Base-by-base conservation (phyloP, 2,888 invertebrate genomes). In the Caenorhabditis uteleia region DNA sequence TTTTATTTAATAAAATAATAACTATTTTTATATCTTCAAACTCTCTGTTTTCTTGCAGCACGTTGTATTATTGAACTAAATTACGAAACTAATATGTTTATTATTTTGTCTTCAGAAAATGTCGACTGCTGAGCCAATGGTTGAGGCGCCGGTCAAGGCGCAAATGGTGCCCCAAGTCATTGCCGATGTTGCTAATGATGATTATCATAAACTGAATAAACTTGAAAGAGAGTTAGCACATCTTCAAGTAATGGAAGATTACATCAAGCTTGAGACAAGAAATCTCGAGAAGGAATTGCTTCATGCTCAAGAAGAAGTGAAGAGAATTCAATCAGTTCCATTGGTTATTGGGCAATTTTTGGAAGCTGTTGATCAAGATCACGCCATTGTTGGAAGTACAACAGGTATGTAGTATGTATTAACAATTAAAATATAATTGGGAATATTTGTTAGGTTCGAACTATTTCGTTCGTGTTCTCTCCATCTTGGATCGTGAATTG, bases 351-450 rank as follows among this genome's bases (percentile, higher is more conserved):
- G 98, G 1, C 98, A 98, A 85, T 98, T 98, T 85, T 87, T 99
- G 74, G 98, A 98, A 87, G 97, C 98, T 62, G 95, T 99, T 33
- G 98, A 99, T 85, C 97, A 95, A 84, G 95, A 98, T 83, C 95
- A 95, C 70, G 98, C 97, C 64, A 98, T 98, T 85, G 97, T 98
- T 64, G 95, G 97, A 44, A 95, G 95, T 44, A 98, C 97, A 20
- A 97, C 97, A 33, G 88, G 88, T 87, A 69, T 21, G 39, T 29
- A 10, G 31, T 29, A 38, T 8, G 8, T 12, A 38, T 7, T 18
- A 38, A 8, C 20, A 16, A 12, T 12, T 16, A 38, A 38, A 38
- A 8, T 7, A 38, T n/a, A n/a, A 8, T 38, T 16, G 8, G 7
- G 8, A 38, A 18, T 45, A 7, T 21, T 23, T 50, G 61, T 25